phyloP scores from a whole-genome alignment of 64 coral and sea anemone genomes.

The Orbicella faveolata region DNA sequence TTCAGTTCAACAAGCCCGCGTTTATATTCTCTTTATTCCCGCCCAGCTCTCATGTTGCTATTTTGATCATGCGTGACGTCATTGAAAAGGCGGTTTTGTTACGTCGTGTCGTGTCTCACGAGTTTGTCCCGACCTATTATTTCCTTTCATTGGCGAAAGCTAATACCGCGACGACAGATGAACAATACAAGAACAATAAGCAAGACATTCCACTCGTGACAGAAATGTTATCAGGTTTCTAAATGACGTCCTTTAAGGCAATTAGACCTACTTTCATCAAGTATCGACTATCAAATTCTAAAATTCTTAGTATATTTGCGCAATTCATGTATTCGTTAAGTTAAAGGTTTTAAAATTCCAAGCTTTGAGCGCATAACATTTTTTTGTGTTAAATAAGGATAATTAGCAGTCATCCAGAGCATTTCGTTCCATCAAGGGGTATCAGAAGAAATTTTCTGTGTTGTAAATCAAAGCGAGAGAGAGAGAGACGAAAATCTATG shows the following conservation, averaged over 20 bases:
- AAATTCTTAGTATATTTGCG: neutral
- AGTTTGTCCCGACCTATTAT: neutral
- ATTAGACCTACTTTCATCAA: constrained; percentile 9
- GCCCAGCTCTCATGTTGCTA: constrained; percentile 7
- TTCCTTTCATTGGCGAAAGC: neutral
- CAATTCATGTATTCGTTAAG: neutral
- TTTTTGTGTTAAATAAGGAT: too few species aligned
- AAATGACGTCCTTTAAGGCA: constrained; percentile 8
- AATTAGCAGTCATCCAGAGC: neutral
- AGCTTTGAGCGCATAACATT: too few species aligned
- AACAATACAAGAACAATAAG: constrained; percentile 29
- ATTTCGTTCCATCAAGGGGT: neutral
- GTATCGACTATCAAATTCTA: neutral
- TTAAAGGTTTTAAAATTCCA: too few species aligned
- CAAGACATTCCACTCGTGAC: neutral
- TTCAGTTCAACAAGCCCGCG: neutral
- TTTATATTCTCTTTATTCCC: constrained; percentile 39
- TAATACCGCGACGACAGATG: constrained; percentile 1
- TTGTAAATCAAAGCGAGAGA: neutral
- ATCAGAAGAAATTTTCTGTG: neutral
- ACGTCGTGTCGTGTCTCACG: constrained; percentile 29
- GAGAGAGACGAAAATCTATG: neutral
- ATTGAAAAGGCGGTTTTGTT: constrained; percentile 17
- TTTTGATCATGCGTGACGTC: constrained; percentile 31
- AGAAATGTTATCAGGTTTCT: constrained; percentile 33